Conservation (phyloP, 2,113 vertebrate species). For the Lophochroa leadbeateri region DNA sequence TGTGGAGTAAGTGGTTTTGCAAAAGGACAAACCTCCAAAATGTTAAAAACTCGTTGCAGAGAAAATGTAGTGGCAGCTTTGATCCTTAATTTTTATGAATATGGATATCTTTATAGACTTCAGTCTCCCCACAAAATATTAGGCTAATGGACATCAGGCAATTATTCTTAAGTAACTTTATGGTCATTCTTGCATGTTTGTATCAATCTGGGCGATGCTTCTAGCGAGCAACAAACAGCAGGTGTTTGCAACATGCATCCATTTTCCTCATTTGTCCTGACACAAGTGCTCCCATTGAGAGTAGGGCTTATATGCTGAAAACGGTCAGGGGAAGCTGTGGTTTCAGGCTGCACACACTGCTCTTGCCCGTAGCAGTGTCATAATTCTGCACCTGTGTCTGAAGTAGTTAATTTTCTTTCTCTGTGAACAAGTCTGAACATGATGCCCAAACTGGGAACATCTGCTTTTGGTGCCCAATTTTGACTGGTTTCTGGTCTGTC, state of each 20-base stretch:
- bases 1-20: not conserved
- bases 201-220: constrained; percentile 20
- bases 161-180: not conserved
- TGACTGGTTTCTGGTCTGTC: constrained; percentile 21
- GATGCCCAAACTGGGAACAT: constrained; percentile 64
- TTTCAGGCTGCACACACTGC: constrained; percentile 25
- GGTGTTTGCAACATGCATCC: constrained; percentile 15
- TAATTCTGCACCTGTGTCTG: constrained; percentile 75
- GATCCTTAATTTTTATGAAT: not conserved
- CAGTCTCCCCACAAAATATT: constrained; percentile 10
- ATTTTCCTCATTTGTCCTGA: constrained; percentile 57
- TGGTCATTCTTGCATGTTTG: not conserved
- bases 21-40: constrained; percentile 39
- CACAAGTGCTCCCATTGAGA: constrained; percentile 52
- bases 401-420: constrained; percentile 48
- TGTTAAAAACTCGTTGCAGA: not conserved
- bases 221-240: constrained; percentile 45
- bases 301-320: constrained; percentile 40
- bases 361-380: constrained; percentile 38
- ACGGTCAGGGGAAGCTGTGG: constrained; percentile 33
- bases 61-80: not conserved
- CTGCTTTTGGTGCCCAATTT: constrained; percentile 55
- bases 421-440: constrained; percentile 39
- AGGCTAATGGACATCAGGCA: constrained; percentile 32
- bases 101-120: constrained; percentile 41